Base-by-base conservation (phyloP, 2,113 vertebrate species). In the Gobio gobio region DNA sequence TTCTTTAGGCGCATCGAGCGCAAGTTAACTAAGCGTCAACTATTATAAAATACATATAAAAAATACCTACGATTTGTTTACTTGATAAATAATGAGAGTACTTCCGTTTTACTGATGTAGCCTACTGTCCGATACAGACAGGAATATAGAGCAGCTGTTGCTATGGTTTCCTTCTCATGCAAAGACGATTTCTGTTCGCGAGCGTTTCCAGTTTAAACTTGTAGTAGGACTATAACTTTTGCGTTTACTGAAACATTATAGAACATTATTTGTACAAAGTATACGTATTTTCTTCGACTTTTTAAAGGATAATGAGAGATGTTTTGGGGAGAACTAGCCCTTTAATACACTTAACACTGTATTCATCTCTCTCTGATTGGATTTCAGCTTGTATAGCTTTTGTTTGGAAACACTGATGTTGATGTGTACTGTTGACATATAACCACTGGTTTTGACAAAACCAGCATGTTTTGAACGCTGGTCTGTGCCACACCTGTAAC, bases 401-500 rank as follows among this genome's bases (percentile, higher is more conserved):
- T 22, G 18, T 22, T 56, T 8, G 18, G 54, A 56, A 13, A 13
- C 2, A 20, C 16, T 58, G 0, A 10, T 61, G 14, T n/a, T 78
- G 20, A 43, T 61, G 10, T 45, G 14, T 16, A 20, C 40, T 61
- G 40, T 64, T 80, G 22, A 45, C 33, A n/a, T 58, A 36, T 24
- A 45, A 45, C 51, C 26, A 24, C 12, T 24, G 70, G 40, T 43
- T 78, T n/a, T 49, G 49, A 18, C 2, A 12, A 29, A 29, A 54
- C 45, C 8, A 26, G 7, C 24, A 75, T 51, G 43, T 3, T 75
- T 26, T 54, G 24, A 68, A 54, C 14, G 14, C 49, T 56, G 26
- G 26, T 10, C 54, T 78, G 76, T 78, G 58, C 78, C 78, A 61
- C 40, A 80, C 78, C 78, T 79, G 78, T 47, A 63, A 63, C 78